Base-by-base conservation (phyloP, 1,140 invertebrate genomes). In the Dufourea novaeangliae region DNA sequence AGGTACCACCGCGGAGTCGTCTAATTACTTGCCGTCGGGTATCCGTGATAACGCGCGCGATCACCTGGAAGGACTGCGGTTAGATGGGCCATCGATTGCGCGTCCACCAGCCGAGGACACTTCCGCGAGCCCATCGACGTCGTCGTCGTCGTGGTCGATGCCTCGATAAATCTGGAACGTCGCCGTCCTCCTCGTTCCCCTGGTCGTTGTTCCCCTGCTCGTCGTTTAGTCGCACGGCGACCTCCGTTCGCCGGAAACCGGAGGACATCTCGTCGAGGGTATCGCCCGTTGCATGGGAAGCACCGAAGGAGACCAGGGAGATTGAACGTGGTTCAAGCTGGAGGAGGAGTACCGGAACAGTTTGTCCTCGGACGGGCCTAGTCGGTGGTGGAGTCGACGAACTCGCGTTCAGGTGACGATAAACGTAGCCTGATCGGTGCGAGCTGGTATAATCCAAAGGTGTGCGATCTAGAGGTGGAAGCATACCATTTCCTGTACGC, bases 11-110 rank as follows among this genome's bases (percentile, higher is more conserved):
- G 80, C 76, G 84, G 69, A 78, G 57, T 80, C 79, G 79, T 85
- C 83, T 59, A 66, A 82, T 77, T 70, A 75, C 76, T 64, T 78
- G 62, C 75, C 79, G 78, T 87, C 78, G 74, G 68, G 62, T 73
- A 12, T 63, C 70, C 34, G 72, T 67, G 68, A 63, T 68, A 70
- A 54, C 75, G 83, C 59, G 83, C 78, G 80, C 87, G 67, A 88
- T 86, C 74, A 84, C 88, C 56, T 93, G 91, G 90, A 92, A 92
- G 86, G 91, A 92, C 85, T 92, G 91, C 86, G 91, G 91, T 79
- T 92, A 92, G 87, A 85, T 86, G 87, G 87, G 79, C 80, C 63
- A 63, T 77, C 78, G 79, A 62, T 80, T 80, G 63, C 64, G 63
- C 67, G 25, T 77, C 68, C 63, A 44, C 64, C 54, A 84, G 57